Percentiles rank a stretch among this genome's conserved stretches.
Evolutionary conservation across 2,888 invertebrate species (phyloP).

Genomic region (Folsomia manolachei): DNA sequence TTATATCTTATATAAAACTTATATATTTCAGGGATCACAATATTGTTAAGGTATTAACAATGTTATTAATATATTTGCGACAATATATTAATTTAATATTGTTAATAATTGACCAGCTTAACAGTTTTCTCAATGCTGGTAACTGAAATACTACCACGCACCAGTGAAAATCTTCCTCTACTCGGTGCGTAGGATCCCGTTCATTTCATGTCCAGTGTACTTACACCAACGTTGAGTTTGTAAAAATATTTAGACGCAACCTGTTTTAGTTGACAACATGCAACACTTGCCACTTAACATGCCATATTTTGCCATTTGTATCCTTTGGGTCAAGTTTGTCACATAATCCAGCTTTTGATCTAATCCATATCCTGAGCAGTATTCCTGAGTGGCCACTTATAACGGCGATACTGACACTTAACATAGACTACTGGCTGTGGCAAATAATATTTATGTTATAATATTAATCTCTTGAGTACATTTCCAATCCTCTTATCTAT

Average conservation of each 20-base stretch:
- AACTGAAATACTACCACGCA: slow-evolving; percentile 97
- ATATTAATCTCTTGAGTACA: too few relatives aligned
- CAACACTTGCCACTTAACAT: slow-evolving; percentile 12
- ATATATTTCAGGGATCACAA: too few relatives aligned
- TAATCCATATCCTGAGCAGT: not conserved
- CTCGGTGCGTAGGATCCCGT: slow-evolving; percentile 78
- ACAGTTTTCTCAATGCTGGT: slow-evolving; percentile 99
- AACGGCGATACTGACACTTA: not conserved
- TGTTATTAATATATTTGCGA: not conserved
- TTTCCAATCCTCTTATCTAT: too few relatives aligned
- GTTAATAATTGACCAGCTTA: too few relatives aligned
- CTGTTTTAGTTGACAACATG: slow-evolving; percentile 1
- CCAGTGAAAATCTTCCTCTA: slow-evolving; percentile 98
- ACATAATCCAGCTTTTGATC: slow-evolving; percentile 7
- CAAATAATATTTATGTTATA: not conserved
- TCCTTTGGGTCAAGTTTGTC: not conserved
- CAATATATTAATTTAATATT: too few relatives aligned
- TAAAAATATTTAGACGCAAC: not conserved
- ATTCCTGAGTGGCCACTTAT: slow-evolving; percentile 4
- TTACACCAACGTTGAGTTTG: slow-evolving; percentile 15
- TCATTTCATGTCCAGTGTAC: slow-evolving; percentile 48
- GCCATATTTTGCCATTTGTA: slow-evolving; percentile 13
- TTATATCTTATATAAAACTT: too few relatives aligned
- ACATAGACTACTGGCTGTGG: not conserved
- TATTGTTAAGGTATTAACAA: too few relatives aligned